These are phyloP conservation scores for Ryuthela nishihirai DNA, from an alignment of 2,888 invertebrate species.

Conservation along the genomic window DNA sequence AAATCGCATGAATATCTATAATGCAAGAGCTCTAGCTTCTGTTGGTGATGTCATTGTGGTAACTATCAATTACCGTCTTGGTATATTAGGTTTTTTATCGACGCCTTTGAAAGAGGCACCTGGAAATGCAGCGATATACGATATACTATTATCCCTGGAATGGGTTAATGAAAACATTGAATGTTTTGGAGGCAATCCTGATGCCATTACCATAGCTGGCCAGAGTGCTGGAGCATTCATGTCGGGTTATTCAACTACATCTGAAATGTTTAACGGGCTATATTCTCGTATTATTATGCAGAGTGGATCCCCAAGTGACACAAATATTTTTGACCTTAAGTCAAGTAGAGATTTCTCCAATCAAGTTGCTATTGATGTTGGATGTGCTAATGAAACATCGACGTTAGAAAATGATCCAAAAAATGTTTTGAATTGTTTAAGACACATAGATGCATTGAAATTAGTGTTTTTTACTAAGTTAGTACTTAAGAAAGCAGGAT, in stretches of 20 bases:
- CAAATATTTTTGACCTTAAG: background rate
- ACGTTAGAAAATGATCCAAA: too few relatives aligned
- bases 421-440: too few relatives aligned
- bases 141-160: conserved; percentile 10
- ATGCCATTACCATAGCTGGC: conserved; percentile 10
- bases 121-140: conserved; percentile 19
- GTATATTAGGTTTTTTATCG: conserved; percentile 5
- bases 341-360: background rate
- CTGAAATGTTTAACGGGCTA: conserved; percentile 6
- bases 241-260: conserved; percentile 3
- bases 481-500: too few relatives aligned
- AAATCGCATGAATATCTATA: background rate
- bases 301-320: conserved; percentile 12
- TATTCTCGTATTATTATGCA: conserved; percentile 12
- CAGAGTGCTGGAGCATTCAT: conserved; percentile 19
- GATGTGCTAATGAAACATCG: too few relatives aligned
- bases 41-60: conserved; percentile 22
- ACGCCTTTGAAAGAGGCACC: conserved; percentile 11
- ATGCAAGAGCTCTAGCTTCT: conserved; percentile 6
- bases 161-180: conserved; percentile 18
- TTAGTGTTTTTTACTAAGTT: too few relatives aligned
- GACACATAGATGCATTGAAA: too few relatives aligned
- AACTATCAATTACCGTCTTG: conserved; percentile 12
- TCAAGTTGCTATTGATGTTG: too few relatives aligned
- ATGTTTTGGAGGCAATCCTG: conserved; percentile 15